phyloP scores from a whole-genome alignment of 2,113 vertebrate species.

The Tichodroma muraria region DNA sequence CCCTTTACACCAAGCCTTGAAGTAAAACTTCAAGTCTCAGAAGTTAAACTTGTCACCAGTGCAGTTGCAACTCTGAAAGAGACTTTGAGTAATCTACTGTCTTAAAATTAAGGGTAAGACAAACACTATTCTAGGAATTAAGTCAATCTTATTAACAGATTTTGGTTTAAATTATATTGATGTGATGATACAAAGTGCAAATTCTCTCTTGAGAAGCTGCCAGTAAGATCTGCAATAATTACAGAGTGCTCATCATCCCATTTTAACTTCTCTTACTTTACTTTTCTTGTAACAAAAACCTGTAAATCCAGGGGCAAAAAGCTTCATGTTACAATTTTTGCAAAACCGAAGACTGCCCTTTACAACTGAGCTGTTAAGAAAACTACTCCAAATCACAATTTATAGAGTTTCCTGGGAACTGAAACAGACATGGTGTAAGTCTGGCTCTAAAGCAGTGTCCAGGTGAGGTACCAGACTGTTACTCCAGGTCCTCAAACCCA shows the following conservation, averaged over 20 bases:
- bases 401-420: background rate
- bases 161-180: background rate
- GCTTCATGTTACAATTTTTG: background rate
- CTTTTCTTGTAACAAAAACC: background rate
- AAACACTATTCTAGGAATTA: background rate
- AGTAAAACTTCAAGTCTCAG: background rate
- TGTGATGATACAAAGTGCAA: background rate
- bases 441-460: background rate
- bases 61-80: background rate
- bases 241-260: background rate
- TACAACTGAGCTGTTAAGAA: background rate
- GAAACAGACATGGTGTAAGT: rapidly evolving
- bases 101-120: background rate
- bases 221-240: background rate
- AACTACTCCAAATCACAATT: background rate
- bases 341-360: background rate
- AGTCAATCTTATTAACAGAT: background rate
- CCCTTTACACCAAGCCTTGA: background rate
- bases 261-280: background rate
- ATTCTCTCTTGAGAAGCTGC: background rate
- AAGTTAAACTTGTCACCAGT: background rate
- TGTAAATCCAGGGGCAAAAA: background rate
- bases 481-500: background rate
- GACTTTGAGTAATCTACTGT: background rate
- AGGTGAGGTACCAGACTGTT: rapidly evolving